Evolutionary conservation across 2,888 invertebrate species (phyloP), one percentile per base, ranked within the genome.

Genomic region (Ariolimax columbianus): DNA sequence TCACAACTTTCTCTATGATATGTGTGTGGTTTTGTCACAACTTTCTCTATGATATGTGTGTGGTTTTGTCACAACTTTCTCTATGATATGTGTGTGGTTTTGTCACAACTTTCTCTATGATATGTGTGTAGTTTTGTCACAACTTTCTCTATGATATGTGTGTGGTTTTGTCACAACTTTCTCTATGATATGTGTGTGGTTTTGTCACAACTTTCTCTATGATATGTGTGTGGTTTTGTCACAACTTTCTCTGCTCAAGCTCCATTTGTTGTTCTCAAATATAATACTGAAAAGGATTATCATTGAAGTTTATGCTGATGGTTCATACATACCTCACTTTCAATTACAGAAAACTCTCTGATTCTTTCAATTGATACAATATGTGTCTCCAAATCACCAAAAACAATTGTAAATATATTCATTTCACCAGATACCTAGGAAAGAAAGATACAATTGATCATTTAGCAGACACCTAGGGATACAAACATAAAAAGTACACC

Each of bases 281-380:
- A 36, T 70, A 38, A 17, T 70, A 55, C 19, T 55, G 23, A 23
- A 33, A 4, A 63, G 4, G 30, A 33, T 14, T n/a, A n/a, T n/a
- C n/a, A n/a, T n/a, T n/a, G n/a, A n/a, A n/a, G n/a, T 1, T 30
- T 30, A 30, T 66, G 66, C 4, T 33, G 59, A 63, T n/a, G 59
- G 14, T 17, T 30, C 30, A 47, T 75, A 47, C 77, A 4, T 70
- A 94, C 95, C 92, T 95, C 95, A 40, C 93, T 94, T 0, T 92
- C 91, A 9, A 93, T 92, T 85, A 94, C 97, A 0, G 97, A 96
- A 92, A 98, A 99, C 93, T 99, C 99, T 93, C 98, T 97, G 92
- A 99, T 97, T 93, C 99, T 96, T 94, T 99, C 99, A 0, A 99
- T 98, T 1, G 98, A 97, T 0, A 99, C 98, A 90, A 99, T 98